Base-by-base conservation (phyloP, 2,113 vertebrate species). In the Percopsis transmontana region DNA sequence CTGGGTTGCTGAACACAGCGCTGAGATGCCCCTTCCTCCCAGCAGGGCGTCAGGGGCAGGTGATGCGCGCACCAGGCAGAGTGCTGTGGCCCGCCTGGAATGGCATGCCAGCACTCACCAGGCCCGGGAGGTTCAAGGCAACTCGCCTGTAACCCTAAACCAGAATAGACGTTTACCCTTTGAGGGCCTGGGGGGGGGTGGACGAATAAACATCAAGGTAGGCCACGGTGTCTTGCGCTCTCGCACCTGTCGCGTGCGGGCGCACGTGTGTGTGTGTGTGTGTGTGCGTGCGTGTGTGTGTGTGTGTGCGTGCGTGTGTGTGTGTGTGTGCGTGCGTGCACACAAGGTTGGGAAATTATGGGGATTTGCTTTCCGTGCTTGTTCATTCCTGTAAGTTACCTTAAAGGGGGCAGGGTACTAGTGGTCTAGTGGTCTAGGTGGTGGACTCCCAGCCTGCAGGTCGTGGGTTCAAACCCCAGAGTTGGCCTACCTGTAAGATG, bases 151-250 rank as follows among this genome's bases (percentile, higher is more conserved):
- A 92, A 93, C 89, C 73, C 79, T 85, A 93, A 85, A 91, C 88
- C 85, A 93, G 92, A 93, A 92, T 93, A 91, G 90, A 91, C 89
- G 77, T 91, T 92, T 93, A 93, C 90, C 91, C 91, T 93, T 93
- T 93, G 90, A 93, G 85, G 9, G 79, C 84, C 69, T 82, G 74
- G 77, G 48, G 64, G 47, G 72, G 71, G 76, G 33, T 0, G 54
- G 15, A 58, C 75, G 70, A 92, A 92, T 91, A 92, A 93, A 93
- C 90, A 92, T 87, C 77, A 84, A 86, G 89, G 90, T 88, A 82
- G 84, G 64, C 13, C 77, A 68, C 52, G 62, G 65, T 62, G 82
- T 85, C 82, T 86, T 84, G 76, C 53, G 58, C n/a, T 18, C n/a
- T 19, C 3, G 58, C 57, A 65, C 72, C 57, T 58, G 55, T 68